phyloP scores from a whole-genome alignment of 1,140 invertebrate species.

The Aleiodes sp. region DNA sequence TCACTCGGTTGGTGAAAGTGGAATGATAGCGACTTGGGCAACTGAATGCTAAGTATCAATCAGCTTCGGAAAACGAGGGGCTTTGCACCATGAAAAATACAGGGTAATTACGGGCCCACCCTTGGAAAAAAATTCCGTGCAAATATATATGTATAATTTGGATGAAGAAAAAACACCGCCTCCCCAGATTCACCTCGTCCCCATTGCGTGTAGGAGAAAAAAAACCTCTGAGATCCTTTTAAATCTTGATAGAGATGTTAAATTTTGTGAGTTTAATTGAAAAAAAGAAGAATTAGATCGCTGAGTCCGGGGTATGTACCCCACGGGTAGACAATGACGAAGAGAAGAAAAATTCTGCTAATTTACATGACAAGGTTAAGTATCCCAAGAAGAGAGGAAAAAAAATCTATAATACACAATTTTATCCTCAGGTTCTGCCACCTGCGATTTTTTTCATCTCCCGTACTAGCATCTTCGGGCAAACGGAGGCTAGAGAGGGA shows the following conservation, averaged over 20 bases:
- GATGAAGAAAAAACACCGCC: background rate
- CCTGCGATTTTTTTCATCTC: slow-evolving; percentile 17
- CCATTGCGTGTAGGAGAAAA: background rate
- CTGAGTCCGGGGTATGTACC: background rate
- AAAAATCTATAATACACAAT: background rate
- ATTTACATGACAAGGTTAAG: slow-evolving; percentile 22
- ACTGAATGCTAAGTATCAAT: slow-evolving; percentile 65
- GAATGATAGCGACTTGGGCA: slow-evolving; percentile 5
- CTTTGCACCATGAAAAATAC: slow-evolving; percentile 59
- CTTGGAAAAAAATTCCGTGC: slow-evolving; percentile 38
- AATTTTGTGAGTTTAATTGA: slow-evolving; percentile 37
- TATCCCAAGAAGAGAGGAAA: background rate
- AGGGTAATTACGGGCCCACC: slow-evolving; percentile 58
- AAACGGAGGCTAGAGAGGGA: slow-evolving; percentile 15
- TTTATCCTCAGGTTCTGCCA: slow-evolving; percentile 1
- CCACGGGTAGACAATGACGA: background rate
- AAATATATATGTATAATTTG: slow-evolving; percentile 39
- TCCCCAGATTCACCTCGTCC: background rate
- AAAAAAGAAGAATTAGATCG: slow-evolving; percentile 24
- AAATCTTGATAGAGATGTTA: slow-evolving; percentile 37
- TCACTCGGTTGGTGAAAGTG: slow-evolving; percentile 9
- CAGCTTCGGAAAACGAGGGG: slow-evolving; percentile 43
- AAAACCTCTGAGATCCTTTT: slow-evolving; percentile 1
- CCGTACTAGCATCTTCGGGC: slow-evolving; percentile 16
- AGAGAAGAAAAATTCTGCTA: background rate